Conservation (phyloP, 1,140 invertebrate species). For the Streblospio benedicti region DNA sequence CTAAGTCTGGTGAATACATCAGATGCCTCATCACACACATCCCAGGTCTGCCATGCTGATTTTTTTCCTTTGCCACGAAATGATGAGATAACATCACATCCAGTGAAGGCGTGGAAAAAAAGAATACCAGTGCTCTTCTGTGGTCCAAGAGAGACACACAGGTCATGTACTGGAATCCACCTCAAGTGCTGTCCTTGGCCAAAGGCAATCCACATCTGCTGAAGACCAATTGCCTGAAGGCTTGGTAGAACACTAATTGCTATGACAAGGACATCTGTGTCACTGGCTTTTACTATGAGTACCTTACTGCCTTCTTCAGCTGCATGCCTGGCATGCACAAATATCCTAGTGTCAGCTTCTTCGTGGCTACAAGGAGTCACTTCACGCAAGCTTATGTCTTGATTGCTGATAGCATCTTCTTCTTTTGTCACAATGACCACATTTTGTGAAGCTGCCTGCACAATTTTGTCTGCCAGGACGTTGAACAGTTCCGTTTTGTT, state of each 20-base stretch:
- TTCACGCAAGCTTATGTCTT: no score
- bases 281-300: constrained; percentile 20
- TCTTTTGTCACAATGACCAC: no score
- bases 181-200: constrained; percentile 18
- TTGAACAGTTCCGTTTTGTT: no score
- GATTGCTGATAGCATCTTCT: no score
- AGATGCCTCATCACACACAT: not conserved
- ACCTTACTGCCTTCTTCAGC: no score
- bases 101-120: constrained; percentile 19
- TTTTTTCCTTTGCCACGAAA: constrained; percentile 16
- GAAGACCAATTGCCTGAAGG: constrained; percentile 15
- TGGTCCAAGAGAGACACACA: constrained; percentile 5
- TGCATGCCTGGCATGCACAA: no score
- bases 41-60: constrained; percentile 5
- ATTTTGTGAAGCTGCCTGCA: constrained; percentile 1
- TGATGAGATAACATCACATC: constrained; percentile 22
- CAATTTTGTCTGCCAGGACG: no score
- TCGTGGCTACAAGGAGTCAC: no score
- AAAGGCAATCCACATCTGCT: constrained; percentile 26
- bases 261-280: constrained; percentile 24
- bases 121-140: constrained; percentile 15
- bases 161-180: constrained; percentile 25
- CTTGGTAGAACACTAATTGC: constrained; percentile 14
- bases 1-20: no score
- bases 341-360: no score